Conservation (phyloP, 2,888 invertebrate species). For the Eupeodes luniger region DNA sequence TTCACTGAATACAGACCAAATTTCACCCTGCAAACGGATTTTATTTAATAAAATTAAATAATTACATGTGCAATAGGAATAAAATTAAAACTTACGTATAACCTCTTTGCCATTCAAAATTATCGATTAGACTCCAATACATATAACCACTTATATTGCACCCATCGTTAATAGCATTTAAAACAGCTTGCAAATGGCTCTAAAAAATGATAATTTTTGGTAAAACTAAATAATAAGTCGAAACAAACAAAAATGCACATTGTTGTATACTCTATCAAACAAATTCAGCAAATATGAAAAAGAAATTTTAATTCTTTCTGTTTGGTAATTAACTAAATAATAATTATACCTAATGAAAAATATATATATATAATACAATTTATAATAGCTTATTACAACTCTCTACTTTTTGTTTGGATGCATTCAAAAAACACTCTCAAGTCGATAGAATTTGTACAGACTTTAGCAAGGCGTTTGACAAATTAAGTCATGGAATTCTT, state of each 20-base stretch:
- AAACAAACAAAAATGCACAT: not conserved
- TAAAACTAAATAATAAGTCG: not conserved
- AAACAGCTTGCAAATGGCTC: slow-evolving; percentile 79
- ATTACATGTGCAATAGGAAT: not conserved
- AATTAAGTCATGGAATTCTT: too few relatives aligned
- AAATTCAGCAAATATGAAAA: too few relatives aligned
- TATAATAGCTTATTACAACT: too few relatives aligned
- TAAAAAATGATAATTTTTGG: slow-evolving; percentile 77
- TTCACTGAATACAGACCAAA: slow-evolving; percentile 90
- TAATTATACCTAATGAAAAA: too few relatives aligned
- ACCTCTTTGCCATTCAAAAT: slow-evolving; percentile 81
- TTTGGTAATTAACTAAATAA: too few relatives aligned
- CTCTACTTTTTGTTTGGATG: too few relatives aligned
- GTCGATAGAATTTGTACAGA: too few relatives aligned
- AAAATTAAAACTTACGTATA: slow-evolving; percentile 79
- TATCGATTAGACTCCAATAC: slow-evolving; percentile 81
- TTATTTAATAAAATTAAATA: not conserved
- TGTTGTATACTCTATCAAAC: too few relatives aligned
- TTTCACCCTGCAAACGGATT: slow-evolving; percentile 85
- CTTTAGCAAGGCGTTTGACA: too few relatives aligned
- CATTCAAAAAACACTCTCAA: too few relatives aligned
- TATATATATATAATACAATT: too few relatives aligned
- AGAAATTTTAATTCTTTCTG: too few relatives aligned
- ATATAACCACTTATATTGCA: slow-evolving; percentile 80
- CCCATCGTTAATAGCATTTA: slow-evolving; percentile 79